phyloP scores from a whole-genome alignment of 2,888 invertebrate species.

The Acanthopleura granulata region DNA sequence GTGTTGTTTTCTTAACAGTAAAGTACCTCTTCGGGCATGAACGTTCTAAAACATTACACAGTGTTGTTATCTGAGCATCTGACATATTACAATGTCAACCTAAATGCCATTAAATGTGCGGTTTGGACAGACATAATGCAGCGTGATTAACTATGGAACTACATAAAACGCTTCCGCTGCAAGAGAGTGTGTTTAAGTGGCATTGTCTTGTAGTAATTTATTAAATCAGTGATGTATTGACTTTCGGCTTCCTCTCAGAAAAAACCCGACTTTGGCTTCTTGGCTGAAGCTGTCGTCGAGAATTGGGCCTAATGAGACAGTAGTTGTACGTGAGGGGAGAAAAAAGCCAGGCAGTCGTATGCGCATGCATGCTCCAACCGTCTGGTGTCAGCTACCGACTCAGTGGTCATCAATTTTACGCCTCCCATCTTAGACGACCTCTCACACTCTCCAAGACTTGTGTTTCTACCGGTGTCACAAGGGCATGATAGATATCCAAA shows the following conservation, averaged over 20 bases:
- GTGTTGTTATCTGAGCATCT: no score
- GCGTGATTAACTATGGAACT: no score
- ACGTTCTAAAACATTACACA: no score
- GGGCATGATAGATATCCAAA: neutral
- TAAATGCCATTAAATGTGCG: no score
- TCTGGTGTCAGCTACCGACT: neutral
- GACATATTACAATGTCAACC: no score
- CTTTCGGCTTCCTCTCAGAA: neutral
- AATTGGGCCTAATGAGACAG: conserved; percentile 7
- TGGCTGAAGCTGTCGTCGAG: neutral
- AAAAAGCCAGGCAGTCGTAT: neutral
- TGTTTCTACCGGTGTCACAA: conserved; percentile 1
- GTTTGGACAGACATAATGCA: no score
- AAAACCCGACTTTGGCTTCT: neutral
- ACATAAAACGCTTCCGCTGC: no score
- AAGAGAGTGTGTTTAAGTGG: neutral
- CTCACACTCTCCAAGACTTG: conserved; percentile 10
- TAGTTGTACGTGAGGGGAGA: conserved; percentile 8
- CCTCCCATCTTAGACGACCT: neutral
- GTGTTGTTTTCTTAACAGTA: no score
- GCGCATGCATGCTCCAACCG: neutral
- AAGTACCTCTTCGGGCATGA: no score
- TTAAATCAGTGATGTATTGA: conserved; percentile 5
- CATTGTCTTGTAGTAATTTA: conserved; percentile 5
- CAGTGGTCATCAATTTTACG: conserved; percentile 7